phyloP scores from a whole-genome alignment of 2,888 invertebrate genomes.

The Dynastes tityus region DNA sequence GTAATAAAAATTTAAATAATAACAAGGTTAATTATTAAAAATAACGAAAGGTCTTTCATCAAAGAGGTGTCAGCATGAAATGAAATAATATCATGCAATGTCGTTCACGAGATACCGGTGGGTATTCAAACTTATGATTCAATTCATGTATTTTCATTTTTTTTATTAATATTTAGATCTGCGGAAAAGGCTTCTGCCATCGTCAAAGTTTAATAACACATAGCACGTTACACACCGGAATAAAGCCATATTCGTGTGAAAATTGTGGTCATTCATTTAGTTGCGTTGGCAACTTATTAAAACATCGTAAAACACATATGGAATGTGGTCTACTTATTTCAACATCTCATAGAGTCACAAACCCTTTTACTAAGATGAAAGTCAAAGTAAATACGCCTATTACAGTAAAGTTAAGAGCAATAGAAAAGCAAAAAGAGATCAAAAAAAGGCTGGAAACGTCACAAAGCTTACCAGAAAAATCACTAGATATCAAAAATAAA shows the following conservation, averaged over 20 bases:
- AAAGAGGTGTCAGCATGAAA: no score
- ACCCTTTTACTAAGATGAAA: conserved; percentile 64
- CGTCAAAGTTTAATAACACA: conserved; percentile 72
- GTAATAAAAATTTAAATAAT: no score
- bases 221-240: conserved; percentile 70
- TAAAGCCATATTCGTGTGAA: conserved; percentile 72
- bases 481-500: not conserved
- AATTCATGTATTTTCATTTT: not conserved
- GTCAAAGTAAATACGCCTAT: conserved; percentile 64
- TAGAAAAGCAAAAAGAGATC: conserved; percentile 53
- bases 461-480: conserved; percentile 48
- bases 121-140: not conserved
- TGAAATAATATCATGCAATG: no score
- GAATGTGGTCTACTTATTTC: conserved; percentile 69
- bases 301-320: conserved; percentile 70
- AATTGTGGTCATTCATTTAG: conserved; percentile 71
- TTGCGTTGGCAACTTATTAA: conserved; percentile 71
- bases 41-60: no score
- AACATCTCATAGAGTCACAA: conserved; percentile 63
- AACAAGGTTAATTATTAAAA: no score
- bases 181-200: conserved; percentile 71
- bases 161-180: conserved; percentile 65
- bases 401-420: conserved; percentile 60
- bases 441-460: conserved; percentile 22
- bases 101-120: no score